Base-by-base conservation (phyloP, 1,140 invertebrate genomes). In the Sminthurinus signatus region DNA sequence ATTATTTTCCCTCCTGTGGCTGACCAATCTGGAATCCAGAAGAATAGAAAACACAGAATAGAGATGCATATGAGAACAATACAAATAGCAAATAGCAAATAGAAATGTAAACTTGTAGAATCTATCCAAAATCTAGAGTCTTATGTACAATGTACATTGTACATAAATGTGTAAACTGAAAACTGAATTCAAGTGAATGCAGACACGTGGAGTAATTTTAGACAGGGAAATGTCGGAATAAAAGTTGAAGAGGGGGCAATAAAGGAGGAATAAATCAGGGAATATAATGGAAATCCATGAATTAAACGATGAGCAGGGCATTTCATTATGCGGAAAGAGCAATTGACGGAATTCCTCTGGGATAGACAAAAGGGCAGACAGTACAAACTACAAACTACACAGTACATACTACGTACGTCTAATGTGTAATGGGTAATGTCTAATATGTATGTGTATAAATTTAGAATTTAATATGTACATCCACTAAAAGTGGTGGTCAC, bases 301-400 rank as follows among this genome's bases (percentile, higher is more conserved):
- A 56, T 56, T 32, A 56, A 56, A 56, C 54, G 54, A 25, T 31
- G 19, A 54, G 28, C 51, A 27, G 28, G 36, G 27, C 54, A 56
- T 56, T 56, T 56, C 54, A 56, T 56, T 56, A 56, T 56, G 54
- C 54, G 54, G 54, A 56, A 56, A 56, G 17, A 42, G 5, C 54
- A 32, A 54, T 19, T 56, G 10, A 23, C 10, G 8, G 50, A 52
- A 52, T 52, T 52, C 50, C 50, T 52, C 14, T 52, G 50, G 50
- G 50, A 52, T 19, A 52, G 50, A 52, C 50, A 52, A 52, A 52
- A 28, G 50, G 50, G 15, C 21, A 17, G 17, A 39, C 36, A 10
- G 8, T 10, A 17, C 17, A 10, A 10, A 8, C 36, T 39, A 39
- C 17, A 39, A 10, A 39, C 36, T 39, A 39, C 36, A 39, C n/a